Conservation (phyloP, 2,888 invertebrate species). For the Neoaliturus tenellus region DNA sequence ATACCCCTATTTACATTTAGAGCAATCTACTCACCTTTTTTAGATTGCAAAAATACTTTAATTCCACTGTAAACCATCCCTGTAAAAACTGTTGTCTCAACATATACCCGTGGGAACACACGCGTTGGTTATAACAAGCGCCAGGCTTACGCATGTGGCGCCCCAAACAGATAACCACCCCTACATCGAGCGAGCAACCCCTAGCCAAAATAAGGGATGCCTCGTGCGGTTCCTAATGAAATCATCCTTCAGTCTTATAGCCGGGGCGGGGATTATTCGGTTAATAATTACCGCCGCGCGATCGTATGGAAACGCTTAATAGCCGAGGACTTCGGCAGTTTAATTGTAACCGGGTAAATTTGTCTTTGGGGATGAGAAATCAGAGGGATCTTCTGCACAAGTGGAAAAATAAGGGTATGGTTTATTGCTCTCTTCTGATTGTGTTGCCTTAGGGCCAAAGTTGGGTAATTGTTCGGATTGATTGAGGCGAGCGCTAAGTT, state of each 20-base stretch:
- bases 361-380: conserved; percentile 5
- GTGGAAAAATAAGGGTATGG: conserved; percentile 11
- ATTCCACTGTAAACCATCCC: too few relatives aligned
- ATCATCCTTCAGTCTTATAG: conserved; percentile 43
- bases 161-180: not conserved
- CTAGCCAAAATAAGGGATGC: too few relatives aligned
- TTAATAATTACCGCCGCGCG: conserved; percentile 17
- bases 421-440: not conserved
- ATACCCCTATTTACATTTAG: too few relatives aligned
- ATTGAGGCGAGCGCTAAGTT: not conserved
- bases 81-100: too few relatives aligned
- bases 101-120: not conserved
- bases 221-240: conserved; percentile 33
- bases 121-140: not conserved
- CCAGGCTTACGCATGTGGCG: not conserved
- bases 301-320: conserved; percentile 9
- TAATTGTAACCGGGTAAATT: conserved; percentile 10
- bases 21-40: too few relatives aligned
- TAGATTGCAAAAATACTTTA: too few relatives aligned
- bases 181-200: not conserved
- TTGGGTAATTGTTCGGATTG: not conserved
- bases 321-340: not conserved
- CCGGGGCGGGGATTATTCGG: conserved; percentile 17
- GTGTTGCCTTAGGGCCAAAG: not conserved
- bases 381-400: not conserved